Conservation (phyloP, 2,113 vertebrate species). For the Phainopepla nitens region DNA sequence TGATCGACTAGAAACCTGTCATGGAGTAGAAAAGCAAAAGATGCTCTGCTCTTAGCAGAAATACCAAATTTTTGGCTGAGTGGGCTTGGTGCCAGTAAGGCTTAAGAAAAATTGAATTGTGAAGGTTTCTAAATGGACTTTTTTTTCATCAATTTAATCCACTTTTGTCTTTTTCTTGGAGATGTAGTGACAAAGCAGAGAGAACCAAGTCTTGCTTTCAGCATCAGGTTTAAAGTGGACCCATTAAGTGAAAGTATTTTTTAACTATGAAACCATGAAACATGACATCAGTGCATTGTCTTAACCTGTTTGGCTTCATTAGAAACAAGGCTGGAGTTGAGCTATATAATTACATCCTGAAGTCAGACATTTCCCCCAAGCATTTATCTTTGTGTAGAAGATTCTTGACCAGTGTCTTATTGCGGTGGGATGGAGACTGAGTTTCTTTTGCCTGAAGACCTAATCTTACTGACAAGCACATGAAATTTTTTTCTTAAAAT, state of each 20-base stretch:
- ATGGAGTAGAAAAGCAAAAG: neutral
- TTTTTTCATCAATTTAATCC: neutral
- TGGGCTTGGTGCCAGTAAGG: neutral
- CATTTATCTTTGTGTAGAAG: neutral
- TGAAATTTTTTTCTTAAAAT: neutral
- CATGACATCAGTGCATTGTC: neutral
- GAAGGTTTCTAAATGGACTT: neutral
- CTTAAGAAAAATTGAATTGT: neutral
- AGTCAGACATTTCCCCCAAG: neutral
- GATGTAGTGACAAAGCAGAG: neutral
- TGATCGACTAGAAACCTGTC: neutral
- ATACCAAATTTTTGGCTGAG: neutral
- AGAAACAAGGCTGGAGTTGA: neutral
- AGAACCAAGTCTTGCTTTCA: neutral
- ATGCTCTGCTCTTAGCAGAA: neutral
- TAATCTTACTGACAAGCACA: neutral
- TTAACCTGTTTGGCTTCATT: neutral
- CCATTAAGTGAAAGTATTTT: neutral
- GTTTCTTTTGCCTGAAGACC: neutral
- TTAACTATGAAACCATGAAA: neutral
- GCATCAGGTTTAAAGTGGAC: neutral
- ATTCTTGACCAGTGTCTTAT: neutral
- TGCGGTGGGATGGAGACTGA: neutral
- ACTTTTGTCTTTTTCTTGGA: neutral
- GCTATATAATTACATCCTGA: neutral